Conservation (phyloP, 2,888 invertebrate genomes). For the Cyclophora albipunctata region DNA sequence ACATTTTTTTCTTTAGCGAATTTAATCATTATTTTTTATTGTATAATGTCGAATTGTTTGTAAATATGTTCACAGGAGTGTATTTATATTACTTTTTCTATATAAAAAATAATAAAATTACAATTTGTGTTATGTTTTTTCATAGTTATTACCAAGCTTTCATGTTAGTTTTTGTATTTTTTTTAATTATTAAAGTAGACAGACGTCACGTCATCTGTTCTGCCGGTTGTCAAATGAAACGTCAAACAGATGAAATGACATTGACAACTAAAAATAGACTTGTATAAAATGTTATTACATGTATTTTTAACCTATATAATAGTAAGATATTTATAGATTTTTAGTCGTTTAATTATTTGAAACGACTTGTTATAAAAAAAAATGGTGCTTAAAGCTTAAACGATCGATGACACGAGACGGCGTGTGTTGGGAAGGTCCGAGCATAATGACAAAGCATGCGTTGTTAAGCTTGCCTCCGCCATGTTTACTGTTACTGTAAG, state of each 20-base stretch:
- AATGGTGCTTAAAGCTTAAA: conserved; percentile 75
- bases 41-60: conserved; percentile 50
- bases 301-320: conserved; percentile 75
- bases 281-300: conserved; percentile 74
- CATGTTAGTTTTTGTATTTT: conserved; percentile 42
- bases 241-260: conserved; percentile 38
- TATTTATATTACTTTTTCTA: conserved; percentile 29
- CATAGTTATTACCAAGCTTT: conserved; percentile 40
- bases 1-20: conserved; percentile 58
- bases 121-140: conserved; percentile 34
- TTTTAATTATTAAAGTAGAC: conserved; percentile 35
- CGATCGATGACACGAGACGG: conserved; percentile 56
- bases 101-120: conserved; percentile 36
- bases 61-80: conserved; percentile 66
- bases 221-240: conserved; percentile 15
- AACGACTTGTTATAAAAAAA: conserved; percentile 76
- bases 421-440: conserved; percentile 61
- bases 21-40: conserved; percentile 59
- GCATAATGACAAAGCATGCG: conserved; percentile 73
- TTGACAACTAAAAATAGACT: conserved; percentile 66
- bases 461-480: conserved; percentile 58
- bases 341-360: conserved; percentile 76
- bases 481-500: too few species aligned
- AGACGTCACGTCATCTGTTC: conserved; percentile 42
- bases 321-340: conserved; percentile 76